Evolutionary conservation across 2,113 vertebrate genomes (phyloP).

Genomic region (Madoqua kirkii): DNA sequence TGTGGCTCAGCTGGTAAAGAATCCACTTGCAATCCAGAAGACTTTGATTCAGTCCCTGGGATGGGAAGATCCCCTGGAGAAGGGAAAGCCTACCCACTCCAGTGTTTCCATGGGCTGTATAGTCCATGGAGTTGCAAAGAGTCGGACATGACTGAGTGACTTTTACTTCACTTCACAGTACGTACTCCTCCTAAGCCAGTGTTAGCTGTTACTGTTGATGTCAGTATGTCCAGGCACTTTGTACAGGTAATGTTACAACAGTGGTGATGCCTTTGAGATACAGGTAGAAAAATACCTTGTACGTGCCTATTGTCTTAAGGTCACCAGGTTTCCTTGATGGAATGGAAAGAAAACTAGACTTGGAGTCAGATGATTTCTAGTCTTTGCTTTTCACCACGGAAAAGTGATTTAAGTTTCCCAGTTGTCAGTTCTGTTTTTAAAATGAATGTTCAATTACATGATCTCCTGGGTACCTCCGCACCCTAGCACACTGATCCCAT

Average conservation of each 20-base stretch:
- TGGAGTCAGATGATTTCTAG: not conserved
- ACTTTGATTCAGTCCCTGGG: not conserved
- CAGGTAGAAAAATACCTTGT: not conserved
- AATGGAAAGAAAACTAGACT: not conserved
- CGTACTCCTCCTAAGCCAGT: not conserved
- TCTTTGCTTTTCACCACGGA: not conserved
- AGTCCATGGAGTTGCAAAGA: not conserved
- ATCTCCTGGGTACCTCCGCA: not conserved
- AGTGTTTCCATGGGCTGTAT: not conserved
- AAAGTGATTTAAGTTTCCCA: not conserved
- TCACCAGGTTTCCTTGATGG: not conserved
- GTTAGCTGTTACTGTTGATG: not conserved
- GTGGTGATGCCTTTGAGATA: not conserved
- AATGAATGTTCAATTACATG: not conserved
- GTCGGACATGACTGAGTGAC: not conserved
- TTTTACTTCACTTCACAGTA: not conserved
- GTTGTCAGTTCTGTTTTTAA: not conserved
- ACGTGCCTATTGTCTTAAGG: not conserved
- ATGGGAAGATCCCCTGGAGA: not conserved
- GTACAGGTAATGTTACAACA: not conserved
- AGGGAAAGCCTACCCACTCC: not conserved
- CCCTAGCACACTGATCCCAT: not conserved
- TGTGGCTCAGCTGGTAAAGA: not conserved
- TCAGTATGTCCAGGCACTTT: not conserved
- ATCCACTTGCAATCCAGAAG: not conserved